phyloP scores from a whole-genome alignment of 2,888 invertebrate genomes.

The Papilio gigon region DNA sequence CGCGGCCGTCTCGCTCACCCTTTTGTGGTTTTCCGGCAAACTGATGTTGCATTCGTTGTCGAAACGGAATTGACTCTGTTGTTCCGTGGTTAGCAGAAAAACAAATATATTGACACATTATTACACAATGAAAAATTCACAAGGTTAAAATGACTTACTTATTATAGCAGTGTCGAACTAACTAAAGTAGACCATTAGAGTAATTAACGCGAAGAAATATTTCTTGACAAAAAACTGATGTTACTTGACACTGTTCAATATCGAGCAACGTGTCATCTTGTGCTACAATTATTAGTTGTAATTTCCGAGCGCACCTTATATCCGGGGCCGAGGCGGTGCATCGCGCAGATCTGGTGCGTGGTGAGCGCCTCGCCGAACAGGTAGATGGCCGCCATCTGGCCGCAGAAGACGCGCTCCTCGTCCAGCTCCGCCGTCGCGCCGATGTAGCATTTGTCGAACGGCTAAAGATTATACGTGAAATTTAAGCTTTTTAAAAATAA shows the following conservation, averaged over 20 bases:
- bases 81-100: slow-evolving; percentile 71
- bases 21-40: slow-evolving; percentile 98
- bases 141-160: no score
- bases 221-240: not conserved
- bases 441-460: slow-evolving; percentile 99
- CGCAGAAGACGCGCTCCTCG: slow-evolving; percentile 98
- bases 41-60: slow-evolving; percentile 99
- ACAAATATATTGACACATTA: slow-evolving; percentile 51
- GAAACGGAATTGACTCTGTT: slow-evolving; percentile 99
- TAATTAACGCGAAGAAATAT: not conserved
- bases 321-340: slow-evolving; percentile 98
- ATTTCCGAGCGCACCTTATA: slow-evolving; percentile 92
- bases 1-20: slow-evolving; percentile 90
- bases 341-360: slow-evolving; percentile 98
- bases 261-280: no score
- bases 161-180: no score
- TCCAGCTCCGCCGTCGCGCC: slow-evolving; percentile 98
- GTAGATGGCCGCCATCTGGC: slow-evolving; percentile 99
- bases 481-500: no score
- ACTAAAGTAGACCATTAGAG: no score
- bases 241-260: no score
- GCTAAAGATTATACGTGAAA: slow-evolving; percentile 84
- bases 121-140: not conserved
- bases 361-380: slow-evolving; percentile 98
- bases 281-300: not conserved